Evolutionary conservation across 2,113 vertebrate genomes (phyloP).

Genomic region (Euleptes europaea): DNA sequence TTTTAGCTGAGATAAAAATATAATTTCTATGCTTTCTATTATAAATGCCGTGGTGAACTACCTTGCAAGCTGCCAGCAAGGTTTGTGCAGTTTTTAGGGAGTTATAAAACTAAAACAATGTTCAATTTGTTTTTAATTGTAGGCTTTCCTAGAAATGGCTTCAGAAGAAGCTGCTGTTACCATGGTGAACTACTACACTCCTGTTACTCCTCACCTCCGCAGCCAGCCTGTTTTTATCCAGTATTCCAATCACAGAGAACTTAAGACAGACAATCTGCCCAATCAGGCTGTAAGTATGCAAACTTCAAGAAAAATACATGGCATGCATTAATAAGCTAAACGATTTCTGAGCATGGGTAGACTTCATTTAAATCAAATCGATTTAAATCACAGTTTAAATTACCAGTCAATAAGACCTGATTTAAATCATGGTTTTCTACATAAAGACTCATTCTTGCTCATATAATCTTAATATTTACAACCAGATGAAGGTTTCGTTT

Average conservation of each 20-base stretch:
- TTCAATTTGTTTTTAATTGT: slow-evolving; percentile 56
- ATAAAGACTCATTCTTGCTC: too few relatives aligned
- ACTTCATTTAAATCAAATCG: too few relatives aligned
- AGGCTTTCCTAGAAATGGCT: slow-evolving; percentile 92
- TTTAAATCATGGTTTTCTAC: too few relatives aligned
- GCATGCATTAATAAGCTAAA: background rate
- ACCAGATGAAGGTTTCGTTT: too few relatives aligned
- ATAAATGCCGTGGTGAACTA: background rate
- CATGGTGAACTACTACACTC: slow-evolving; percentile 82
- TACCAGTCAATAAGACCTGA: too few relatives aligned
- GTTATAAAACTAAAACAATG: slow-evolving; percentile 17
- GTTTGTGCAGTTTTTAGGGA: background rate
- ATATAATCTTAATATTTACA: too few relatives aligned
- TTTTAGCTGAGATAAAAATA: background rate
- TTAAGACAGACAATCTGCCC: slow-evolving; percentile 79
- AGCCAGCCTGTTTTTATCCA: slow-evolving; percentile 83
- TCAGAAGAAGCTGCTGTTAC: slow-evolving; percentile 83
- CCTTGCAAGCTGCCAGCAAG: background rate
- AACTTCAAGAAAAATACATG: slow-evolving; percentile 1
- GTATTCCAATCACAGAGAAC: slow-evolving; percentile 84
- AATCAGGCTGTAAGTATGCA: slow-evolving; percentile 80
- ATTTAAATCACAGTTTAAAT: too few relatives aligned
- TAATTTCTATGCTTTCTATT: background rate
- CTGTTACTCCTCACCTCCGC: slow-evolving; percentile 71
- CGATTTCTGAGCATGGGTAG: too few relatives aligned